Evolutionary conservation across 2,113 vertebrate genomes (phyloP).

Genomic region (Glaucomys volans): DNA sequence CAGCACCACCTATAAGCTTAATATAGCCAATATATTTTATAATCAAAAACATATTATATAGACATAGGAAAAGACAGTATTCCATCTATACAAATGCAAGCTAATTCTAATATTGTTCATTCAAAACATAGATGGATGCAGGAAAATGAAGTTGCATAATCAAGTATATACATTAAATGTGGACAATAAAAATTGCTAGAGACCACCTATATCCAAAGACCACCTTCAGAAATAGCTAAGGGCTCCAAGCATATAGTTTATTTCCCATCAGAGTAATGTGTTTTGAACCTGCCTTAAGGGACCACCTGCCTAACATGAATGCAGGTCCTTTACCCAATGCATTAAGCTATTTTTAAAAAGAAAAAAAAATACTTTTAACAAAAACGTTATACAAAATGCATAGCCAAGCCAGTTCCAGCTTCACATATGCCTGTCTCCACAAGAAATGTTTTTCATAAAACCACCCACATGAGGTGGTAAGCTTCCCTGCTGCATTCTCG

Average conservation of each 20-base stretch:
- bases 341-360: conserved; percentile 33
- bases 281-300: conserved; percentile 67
- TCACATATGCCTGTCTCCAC: neutral
- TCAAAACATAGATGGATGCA: neutral
- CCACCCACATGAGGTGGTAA: neutral
- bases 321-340: neutral
- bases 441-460: conserved; percentile 61
- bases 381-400: conserved; percentile 52
- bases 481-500: neutral
- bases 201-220: conserved; percentile 71
- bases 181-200: conserved; percentile 57
- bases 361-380: neutral
- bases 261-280: conserved; percentile 70
- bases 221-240: conserved; percentile 57
- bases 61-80: neutral
- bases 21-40: neutral
- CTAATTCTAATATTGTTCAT: conserved; percentile 22
- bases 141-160: conserved; percentile 38
- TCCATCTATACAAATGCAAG: conserved; percentile 23
- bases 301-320: conserved; percentile 65
- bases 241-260: conserved; percentile 51
- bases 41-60: conserved; percentile 24
- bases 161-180: conserved; percentile 39
- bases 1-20: conserved; percentile 4
- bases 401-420: neutral